These are phyloP conservation scores for Liposcelis brunnea DNA, from an alignment of 2,888 invertebrate species.

Conservation along the genomic window DNA sequence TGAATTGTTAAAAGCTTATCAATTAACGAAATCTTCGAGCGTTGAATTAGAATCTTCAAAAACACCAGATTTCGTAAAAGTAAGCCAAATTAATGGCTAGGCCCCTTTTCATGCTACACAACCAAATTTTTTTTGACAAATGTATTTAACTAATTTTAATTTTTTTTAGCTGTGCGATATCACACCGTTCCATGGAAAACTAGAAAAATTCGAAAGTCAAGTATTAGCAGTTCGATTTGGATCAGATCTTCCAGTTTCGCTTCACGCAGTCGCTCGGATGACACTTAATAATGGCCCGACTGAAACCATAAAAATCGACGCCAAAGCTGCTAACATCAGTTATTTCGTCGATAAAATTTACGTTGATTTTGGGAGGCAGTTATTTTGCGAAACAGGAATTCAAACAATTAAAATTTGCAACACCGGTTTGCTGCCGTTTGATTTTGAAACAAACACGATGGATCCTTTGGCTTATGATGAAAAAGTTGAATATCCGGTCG, in stretches of 20 bases:
- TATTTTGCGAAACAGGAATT: constrained; percentile 24
- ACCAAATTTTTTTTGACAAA: too few relatives aligned
- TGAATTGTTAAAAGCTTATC: too few relatives aligned
- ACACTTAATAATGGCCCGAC: constrained; percentile 27
- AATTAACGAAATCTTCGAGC: not conserved
- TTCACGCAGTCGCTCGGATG: too few relatives aligned
- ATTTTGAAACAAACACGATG: constrained; percentile 28
- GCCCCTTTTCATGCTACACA: too few relatives aligned
- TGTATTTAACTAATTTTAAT: not conserved
- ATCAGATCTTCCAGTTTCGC: not conserved
- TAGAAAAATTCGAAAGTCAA: constrained; percentile 34
- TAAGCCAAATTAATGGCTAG: too few relatives aligned
- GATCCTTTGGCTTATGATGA: constrained; percentile 18
- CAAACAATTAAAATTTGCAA: constrained; percentile 29
- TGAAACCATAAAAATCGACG: constrained; percentile 32
- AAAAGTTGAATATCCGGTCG: constrained; percentile 25
- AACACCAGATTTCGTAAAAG: not conserved
- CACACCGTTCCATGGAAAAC: constrained; percentile 31
- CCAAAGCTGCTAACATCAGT: constrained; percentile 32
- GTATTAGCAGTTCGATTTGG: constrained; percentile 25
- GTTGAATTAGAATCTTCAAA: not conserved
- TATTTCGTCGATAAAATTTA: constrained; percentile 29
- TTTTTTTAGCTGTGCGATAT: constrained; percentile 26
- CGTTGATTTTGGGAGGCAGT: constrained; percentile 27
- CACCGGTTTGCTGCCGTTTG: constrained; percentile 30